Evolutionary conservation across 1,140 invertebrate genomes (phyloP), one percentile per base, ranked within the genome.

Genomic region (Heliconius hewitsoni): DNA sequence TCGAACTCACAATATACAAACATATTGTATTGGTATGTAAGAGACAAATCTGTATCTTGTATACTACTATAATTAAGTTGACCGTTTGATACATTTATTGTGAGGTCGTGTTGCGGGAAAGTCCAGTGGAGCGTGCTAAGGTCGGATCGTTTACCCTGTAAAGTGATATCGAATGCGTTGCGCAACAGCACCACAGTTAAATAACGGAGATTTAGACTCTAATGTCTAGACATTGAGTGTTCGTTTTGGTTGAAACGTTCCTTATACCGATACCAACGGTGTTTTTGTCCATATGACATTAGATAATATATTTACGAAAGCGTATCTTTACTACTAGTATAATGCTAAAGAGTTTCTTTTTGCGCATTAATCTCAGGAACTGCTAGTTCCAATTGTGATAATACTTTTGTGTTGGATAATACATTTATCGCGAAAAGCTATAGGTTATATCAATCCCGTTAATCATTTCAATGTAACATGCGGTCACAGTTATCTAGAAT

Each of bases 91-190:
- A 80, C 71, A 81, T 83, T 81, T 79, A 81, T 84, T 85, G 80
- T 84, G 77, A 83, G 83, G 83, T 86, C 85, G 82, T 84, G 88
- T 88, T 87, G 87, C 89, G 86, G 89, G 89, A 90, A 90, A 89
- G 87, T 86, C 86, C 85, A 88, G 74, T 85, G 85, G 83, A 88
- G 90, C 91, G 90, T 91, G 86, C 82, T 82, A 87, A 92, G 91
- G 87, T 89, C 88, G 89, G 86, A 92, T 91, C 86, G 86, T 89
- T 93, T 93, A 93, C 90, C 84, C 89, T 82, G 90, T 87, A 90
- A 91, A 77, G 80, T 88, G 85, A 91, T 91, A 93, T 84, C 84
- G 82, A 81, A 89, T 86, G 85, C 86, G 85, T 93, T 92, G 88
- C 86, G 85, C 89, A 92, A 92, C 88, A 52, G 84, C 83, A 85